Percentiles rank a stretch among this genome's conserved stretches.
phyloP scores from a whole-genome alignment of 2,797 vertebrate species.

The Gallinago stenura region DNA sequence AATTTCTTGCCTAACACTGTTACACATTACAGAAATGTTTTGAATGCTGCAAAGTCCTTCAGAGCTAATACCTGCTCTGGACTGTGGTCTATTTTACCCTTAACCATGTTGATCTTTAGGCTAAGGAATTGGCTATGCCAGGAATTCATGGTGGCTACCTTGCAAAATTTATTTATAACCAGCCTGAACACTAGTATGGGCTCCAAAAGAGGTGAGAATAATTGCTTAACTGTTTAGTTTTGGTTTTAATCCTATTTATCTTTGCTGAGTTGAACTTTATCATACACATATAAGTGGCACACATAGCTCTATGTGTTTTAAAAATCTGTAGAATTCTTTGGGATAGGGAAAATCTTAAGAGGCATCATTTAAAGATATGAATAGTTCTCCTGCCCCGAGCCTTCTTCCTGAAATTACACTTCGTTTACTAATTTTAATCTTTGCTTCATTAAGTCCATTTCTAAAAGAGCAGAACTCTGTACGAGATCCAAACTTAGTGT shows the following conservation, averaged over 20 bases:
- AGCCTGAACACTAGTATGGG: background rate
- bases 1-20: background rate
- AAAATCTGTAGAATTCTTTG: background rate
- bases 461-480: background rate
- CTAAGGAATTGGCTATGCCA: background rate
- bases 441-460: background rate
- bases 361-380: background rate
- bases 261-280: background rate
- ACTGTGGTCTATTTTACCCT: background rate
- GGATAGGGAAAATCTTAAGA: background rate
- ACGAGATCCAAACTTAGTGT: background rate
- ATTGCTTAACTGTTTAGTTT: background rate
- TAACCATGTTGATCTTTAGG: background rate
- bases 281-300: background rate
- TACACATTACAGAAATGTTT: background rate
- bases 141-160: background rate
- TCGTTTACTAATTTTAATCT: constrained; percentile 15
- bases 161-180: background rate
- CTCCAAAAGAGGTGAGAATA: background rate
- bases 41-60: background rate
- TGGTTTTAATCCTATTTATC: background rate
- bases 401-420: background rate
- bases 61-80: background rate
- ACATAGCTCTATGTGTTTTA: background rate
- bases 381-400: background rate